Evolutionary conservation across 2,888 invertebrate species (phyloP), one percentile per base, ranked within the genome.

Genomic region (Diogma glabrata): DNA sequence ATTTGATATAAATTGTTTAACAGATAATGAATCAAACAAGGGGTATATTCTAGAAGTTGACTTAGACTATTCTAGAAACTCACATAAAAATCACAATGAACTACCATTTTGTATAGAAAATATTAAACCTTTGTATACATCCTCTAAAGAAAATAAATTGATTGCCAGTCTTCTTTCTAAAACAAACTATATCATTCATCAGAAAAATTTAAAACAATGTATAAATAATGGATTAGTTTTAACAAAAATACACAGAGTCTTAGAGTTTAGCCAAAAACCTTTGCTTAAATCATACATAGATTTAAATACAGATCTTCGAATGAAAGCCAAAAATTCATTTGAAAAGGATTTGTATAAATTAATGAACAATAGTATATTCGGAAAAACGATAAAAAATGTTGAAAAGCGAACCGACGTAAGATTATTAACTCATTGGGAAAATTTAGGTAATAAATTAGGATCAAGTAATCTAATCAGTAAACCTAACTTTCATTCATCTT

Each of bases 121-220:
- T 36, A 36, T n/a, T n/a, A n/a, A n/a, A n/a, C n/a, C n/a, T n/a
- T n/a, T n/a, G n/a, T n/a, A n/a, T n/a, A n/a, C n/a, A n/a, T n/a
- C n/a, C n/a, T n/a, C n/a, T n/a, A n/a, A n/a, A n/a, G n/a, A 38
- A 59, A 48, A 17, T 8, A 63, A 62, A 55, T 53, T 63, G 3
- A 33, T 63, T 23, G 55, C 60, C 7, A 62, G 58, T 23, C 43
- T 62, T 2, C 36, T 53, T 12, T 24, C 54, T 17, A 64, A 63
- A 47, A 22, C 49, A 19, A 57, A 55, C 22, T 65, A 67, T 54
- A 54, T 65, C 2, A 57, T 65, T n/a, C 63, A 66, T 55, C 64
- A 66, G 54, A 38, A 57, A 19, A 63, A 60, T 48, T 56, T 69
- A 23, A 45, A 51, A 45, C 54, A 52, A 48, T 47, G 45, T 48